These are phyloP conservation scores for Phyllopteryx taeniolatus DNA, from an alignment of 2,113 vertebrate species.

Conservation along the genomic window DNA sequence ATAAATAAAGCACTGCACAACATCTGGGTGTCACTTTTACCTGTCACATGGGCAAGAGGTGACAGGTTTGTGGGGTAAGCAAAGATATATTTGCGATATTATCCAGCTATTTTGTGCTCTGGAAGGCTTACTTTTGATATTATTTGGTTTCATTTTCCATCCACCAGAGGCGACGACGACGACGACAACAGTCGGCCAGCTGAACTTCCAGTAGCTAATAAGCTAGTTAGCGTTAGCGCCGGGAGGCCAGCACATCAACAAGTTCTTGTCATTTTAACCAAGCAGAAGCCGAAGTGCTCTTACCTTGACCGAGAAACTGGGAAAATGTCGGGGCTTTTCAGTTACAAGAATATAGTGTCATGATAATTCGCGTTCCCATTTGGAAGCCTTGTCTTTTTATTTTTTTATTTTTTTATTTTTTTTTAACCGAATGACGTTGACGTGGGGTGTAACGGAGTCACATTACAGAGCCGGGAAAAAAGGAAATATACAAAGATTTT, in stretches of 20 bases:
- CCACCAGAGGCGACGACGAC: background rate
- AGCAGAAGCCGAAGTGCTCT: background rate
- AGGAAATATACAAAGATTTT: background rate
- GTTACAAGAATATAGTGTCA: background rate
- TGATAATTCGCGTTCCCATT: conserved; percentile 9
- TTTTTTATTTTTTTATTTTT: background rate
- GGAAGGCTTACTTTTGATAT: background rate
- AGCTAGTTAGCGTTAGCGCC: conserved; percentile 43
- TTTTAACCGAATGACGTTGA: conserved; percentile 1
- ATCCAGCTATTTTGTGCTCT: background rate
- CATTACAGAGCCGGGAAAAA: background rate
- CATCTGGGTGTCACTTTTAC: conserved; percentile 43
- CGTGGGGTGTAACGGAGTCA: conserved; percentile 10
- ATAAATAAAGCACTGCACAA: conserved; percentile 8
- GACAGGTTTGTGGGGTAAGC: background rate
- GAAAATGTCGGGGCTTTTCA: background rate
- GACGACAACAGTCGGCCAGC: conserved; percentile 15
- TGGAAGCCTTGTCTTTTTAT: conserved; percentile 7
- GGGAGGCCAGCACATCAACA: conserved; percentile 34
- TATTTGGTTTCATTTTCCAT: background rate
- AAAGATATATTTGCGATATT: background rate
- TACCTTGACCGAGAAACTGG: conserved; percentile 19
- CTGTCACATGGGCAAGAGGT: background rate
- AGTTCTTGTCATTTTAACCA: conserved; percentile 19
- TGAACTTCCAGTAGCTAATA: conserved; percentile 18